A percentile compares a stretch with the other conserved stretches of the same genome.
These are phyloP conservation scores for Triplophysa dalaica DNA, from an alignment of 2,113 vertebrate species.

Conservation along the genomic window DNA sequence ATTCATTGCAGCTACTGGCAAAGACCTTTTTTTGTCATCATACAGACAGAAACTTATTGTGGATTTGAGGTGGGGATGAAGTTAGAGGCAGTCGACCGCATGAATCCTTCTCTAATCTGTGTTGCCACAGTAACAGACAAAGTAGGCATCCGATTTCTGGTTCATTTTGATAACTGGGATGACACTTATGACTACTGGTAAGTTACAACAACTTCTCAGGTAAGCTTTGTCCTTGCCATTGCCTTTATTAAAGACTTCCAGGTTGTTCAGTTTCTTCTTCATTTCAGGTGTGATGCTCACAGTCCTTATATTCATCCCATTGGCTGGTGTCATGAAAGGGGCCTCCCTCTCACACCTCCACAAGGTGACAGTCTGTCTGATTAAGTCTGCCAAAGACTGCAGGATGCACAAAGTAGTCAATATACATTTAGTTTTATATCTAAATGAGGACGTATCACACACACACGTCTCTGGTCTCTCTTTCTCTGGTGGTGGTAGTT, in stretches of 20 bases:
- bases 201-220: constrained; percentile 33
- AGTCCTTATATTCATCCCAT: constrained; percentile 97
- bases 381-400: too few species aligned
- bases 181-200: constrained; percentile 99
- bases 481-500: too few species aligned
- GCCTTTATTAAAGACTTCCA: not conserved
- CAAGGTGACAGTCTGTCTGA: constrained; percentile 78
- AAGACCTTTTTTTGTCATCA: constrained; percentile 3
- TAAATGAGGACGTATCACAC: too few species aligned
- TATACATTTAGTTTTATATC: too few species aligned
- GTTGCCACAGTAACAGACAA: constrained; percentile 95
- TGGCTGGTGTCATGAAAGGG: constrained; percentile 95
- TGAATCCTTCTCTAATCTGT: constrained; percentile 97
- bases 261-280: not conserved
- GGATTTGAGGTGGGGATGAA: constrained; percentile 94
- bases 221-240: not conserved
- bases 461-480: too few species aligned
- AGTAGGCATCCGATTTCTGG: constrained; percentile 89
- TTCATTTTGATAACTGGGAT: constrained; percentile 99
- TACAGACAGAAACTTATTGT: constrained; percentile 77
- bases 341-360: constrained; percentile 91
- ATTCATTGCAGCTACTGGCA: not conserved
- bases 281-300: constrained; percentile 90
- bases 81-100: constrained; percentile 95
- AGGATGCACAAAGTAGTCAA: too few species aligned